Evolutionary conservation across 2,888 invertebrate species (phyloP).

Genomic region (Brachynemurus nebulosus): DNA sequence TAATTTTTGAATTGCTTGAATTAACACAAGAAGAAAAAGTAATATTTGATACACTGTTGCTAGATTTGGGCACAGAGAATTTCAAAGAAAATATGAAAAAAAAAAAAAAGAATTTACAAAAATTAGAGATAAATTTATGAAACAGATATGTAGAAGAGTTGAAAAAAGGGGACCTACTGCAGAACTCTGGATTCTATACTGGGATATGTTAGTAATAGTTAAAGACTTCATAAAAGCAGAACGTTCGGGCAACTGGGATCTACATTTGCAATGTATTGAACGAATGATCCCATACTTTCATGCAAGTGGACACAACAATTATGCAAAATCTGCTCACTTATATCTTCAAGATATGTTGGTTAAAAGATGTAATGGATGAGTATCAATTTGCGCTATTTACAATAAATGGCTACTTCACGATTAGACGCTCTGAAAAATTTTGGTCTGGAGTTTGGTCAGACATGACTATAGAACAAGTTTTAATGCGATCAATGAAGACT

Average conservation of each 20-base stretch:
- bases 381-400: conserved; percentile 18
- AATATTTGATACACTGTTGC: conserved; percentile 18
- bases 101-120: conserved; percentile 15
- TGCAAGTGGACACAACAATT: conserved; percentile 20
- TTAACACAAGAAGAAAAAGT: conserved; percentile 17
- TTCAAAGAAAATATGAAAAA: conserved; percentile 7
- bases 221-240: conserved; percentile 23
- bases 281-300: conserved; percentile 18
- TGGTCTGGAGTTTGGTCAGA: conserved; percentile 18
- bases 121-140: conserved; percentile 15
- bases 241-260: conserved; percentile 22
- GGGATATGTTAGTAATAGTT: conserved; percentile 20
- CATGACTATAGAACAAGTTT: conserved; percentile 15
- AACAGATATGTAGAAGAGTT: conserved; percentile 14
- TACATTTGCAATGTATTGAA: conserved; percentile 17
- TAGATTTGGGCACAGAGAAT: conserved; percentile 15
- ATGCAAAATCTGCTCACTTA: conserved; percentile 20
- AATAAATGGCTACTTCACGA: conserved; percentile 16
- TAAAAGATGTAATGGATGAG: conserved; percentile 17
- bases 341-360: conserved; percentile 22
- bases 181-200: conserved; percentile 22
- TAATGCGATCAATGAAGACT: conserved; percentile 21
- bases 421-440: conserved; percentile 18
- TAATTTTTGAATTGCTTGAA: conserved; percentile 17
- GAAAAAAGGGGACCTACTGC: conserved; percentile 18